Percentiles rank a stretch among this genome's conserved stretches.
phyloP scores from a whole-genome alignment of 2,113 vertebrate genomes.

The Ictalurus furcatus region DNA sequence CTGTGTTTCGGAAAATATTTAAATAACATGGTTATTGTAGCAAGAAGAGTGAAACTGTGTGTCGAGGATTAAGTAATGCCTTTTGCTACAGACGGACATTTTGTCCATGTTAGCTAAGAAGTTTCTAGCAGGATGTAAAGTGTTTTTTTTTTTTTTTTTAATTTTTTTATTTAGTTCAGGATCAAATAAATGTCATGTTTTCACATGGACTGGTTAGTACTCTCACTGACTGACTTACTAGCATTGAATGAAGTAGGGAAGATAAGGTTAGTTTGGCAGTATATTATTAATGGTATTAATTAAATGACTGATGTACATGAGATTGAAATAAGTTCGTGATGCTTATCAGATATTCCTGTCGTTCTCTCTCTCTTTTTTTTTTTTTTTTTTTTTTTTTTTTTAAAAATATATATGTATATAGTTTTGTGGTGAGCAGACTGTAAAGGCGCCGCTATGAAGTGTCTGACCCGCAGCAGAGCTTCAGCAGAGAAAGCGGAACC shows the following conservation, averaged over 20 bases:
- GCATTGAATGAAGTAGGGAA: neutral
- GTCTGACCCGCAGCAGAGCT: conserved; percentile 14
- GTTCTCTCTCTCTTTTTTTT: too few species aligned
- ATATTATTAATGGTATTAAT: neutral
- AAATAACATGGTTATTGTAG: neutral
- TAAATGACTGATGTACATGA: neutral
- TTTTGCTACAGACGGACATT: neutral
- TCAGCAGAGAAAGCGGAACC: conserved; percentile 13
- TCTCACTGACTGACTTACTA: too few species aligned
- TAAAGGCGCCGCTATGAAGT: conserved; percentile 43
- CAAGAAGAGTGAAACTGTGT: too few species aligned
- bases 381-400: neutral
- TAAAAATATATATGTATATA: neutral
- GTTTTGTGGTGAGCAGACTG: neutral
- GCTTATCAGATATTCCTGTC: neutral
- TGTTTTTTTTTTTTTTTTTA: too few species aligned
- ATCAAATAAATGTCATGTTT: neutral
- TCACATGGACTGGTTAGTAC: neutral
- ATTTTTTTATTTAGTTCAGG: neutral
- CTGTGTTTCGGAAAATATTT: neutral
- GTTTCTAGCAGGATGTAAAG: neutral
- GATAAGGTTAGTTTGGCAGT: neutral
- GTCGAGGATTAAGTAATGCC: neutral
- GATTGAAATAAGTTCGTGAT: neutral
- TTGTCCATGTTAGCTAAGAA: neutral